phyloP scores from a whole-genome alignment of 2,888 invertebrate species.

The Thera britannica region DNA sequence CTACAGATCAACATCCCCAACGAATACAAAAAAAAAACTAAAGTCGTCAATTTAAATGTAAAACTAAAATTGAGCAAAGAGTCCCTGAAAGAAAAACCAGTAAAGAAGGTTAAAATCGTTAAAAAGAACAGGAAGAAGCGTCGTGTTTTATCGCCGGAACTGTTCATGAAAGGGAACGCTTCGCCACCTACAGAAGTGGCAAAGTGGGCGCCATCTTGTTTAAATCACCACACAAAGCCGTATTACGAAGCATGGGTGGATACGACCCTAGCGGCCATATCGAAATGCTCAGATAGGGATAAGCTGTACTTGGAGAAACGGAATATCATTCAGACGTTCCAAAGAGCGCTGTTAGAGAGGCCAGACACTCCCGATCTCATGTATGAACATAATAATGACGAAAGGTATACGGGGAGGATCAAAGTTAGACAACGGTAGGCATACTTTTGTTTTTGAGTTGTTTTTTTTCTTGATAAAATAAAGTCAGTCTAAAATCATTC shows the following conservation, averaged over 20 bases:
- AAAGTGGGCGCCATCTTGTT: slow-evolving; percentile 63
- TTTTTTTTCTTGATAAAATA: slow-evolving; percentile 3
- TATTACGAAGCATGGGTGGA: slow-evolving; percentile 77
- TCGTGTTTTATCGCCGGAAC: slow-evolving; percentile 23
- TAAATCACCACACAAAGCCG: slow-evolving; percentile 59
- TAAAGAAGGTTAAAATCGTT: slow-evolving; percentile 26
- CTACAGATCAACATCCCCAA: slow-evolving; percentile 59
- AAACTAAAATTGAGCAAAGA: slow-evolving; percentile 22
- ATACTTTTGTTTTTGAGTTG: neutral
- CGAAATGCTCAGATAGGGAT: slow-evolving; percentile 52
- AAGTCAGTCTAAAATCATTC: too few species aligned
- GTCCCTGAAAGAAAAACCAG: slow-evolving; percentile 13
- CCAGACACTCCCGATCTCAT: slow-evolving; percentile 52
- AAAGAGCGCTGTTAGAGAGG: slow-evolving; percentile 46
- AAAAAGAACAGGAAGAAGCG: slow-evolving; percentile 17
- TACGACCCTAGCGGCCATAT: slow-evolving; percentile 62
- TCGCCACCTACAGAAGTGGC: slow-evolving; percentile 67
- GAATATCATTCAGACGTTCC: slow-evolving; percentile 47
- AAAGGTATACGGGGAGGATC: slow-evolving; percentile 64
- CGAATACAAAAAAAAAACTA: slow-evolving; percentile 33
- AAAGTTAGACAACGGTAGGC: slow-evolving; percentile 53
- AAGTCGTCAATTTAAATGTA: neutral
- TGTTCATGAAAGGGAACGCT: slow-evolving; percentile 8
- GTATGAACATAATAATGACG: slow-evolving; percentile 57
- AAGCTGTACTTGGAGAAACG: slow-evolving; percentile 48